These are phyloP conservation scores for Uloborus plumipes DNA, from an alignment of 2,888 invertebrate species.

Conservation along the genomic window DNA sequence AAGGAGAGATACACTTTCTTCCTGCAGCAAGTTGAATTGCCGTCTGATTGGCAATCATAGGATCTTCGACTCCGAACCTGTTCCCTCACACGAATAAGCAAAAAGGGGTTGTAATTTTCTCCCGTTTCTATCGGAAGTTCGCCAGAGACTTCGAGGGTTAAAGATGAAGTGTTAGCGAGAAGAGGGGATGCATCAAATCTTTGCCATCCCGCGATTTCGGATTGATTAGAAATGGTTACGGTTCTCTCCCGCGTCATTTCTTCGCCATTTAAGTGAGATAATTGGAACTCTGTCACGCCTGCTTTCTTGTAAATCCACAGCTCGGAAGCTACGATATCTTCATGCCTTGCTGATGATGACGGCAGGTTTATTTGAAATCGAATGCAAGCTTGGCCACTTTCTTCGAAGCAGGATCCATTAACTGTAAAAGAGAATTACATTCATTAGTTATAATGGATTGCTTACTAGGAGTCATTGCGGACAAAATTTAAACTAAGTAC, in stretches of 20 bases:
- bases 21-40: constrained; percentile 78
- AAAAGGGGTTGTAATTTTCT: constrained; percentile 8
- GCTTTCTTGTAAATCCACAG: constrained; percentile 14
- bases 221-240: not conserved
- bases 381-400: not conserved
- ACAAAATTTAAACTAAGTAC: too few relatives aligned
- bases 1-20: constrained; percentile 71
- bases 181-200: not conserved
- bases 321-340: not conserved
- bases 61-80: not conserved
- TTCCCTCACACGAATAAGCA: not conserved
- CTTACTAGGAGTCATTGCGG: too few relatives aligned
- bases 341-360: not conserved
- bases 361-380: constrained; percentile 1
- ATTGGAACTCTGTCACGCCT: not conserved
- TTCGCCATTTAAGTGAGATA: not conserved
- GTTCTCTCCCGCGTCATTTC: not conserved
- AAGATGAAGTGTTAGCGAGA: not conserved
- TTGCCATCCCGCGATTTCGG: not conserved
- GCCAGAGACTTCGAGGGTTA: not conserved
- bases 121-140: not conserved
- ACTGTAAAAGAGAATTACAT: not conserved
- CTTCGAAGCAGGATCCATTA: not conserved
- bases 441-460: too few relatives aligned
- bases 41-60: not conserved